Percentiles rank a stretch among this genome's conserved stretches.
phyloP scores from a whole-genome alignment of 1,140 invertebrate genomes.

The Papilio helenus region DNA sequence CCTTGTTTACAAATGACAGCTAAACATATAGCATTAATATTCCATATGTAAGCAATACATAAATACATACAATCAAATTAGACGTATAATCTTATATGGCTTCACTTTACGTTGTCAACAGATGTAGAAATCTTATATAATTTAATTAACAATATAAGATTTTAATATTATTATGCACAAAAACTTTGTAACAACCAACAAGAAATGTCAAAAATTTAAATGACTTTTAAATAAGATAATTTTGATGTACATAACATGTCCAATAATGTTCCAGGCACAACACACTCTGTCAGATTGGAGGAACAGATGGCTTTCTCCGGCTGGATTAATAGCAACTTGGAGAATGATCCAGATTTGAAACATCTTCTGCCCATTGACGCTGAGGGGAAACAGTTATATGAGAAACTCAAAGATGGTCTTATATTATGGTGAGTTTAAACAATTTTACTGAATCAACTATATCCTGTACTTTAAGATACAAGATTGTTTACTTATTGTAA shows the following conservation, averaged over 20 bases:
- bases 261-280: slow-evolving; percentile 85
- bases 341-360: slow-evolving; percentile 93
- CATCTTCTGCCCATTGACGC: slow-evolving; percentile 95
- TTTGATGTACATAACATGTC: too few species aligned
- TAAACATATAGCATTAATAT: neutral
- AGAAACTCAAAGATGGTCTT: slow-evolving; percentile 98
- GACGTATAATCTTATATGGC: slow-evolving; percentile 29
- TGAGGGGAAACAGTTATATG: slow-evolving; percentile 95
- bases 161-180: too few species aligned
- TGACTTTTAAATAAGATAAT: too few species aligned
- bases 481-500: too few species aligned
- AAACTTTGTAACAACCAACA: too few species aligned
- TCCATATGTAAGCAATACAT: neutral
- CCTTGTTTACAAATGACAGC: neutral
- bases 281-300: slow-evolving; percentile 96
- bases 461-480: too few species aligned
- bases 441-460: neutral
- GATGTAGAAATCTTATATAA: neutral
- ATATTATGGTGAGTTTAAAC: slow-evolving; percentile 92
- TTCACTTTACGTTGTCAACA: neutral
- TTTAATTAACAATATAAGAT: too few species aligned
- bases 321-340: slow-evolving; percentile 98
- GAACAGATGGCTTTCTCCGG: slow-evolving; percentile 99
- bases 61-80: slow-evolving; percentile 20
- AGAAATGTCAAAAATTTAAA: too few species aligned